Conservation (phyloP, 1,140 invertebrate species). For the Galendromus occidentalis region DNA sequence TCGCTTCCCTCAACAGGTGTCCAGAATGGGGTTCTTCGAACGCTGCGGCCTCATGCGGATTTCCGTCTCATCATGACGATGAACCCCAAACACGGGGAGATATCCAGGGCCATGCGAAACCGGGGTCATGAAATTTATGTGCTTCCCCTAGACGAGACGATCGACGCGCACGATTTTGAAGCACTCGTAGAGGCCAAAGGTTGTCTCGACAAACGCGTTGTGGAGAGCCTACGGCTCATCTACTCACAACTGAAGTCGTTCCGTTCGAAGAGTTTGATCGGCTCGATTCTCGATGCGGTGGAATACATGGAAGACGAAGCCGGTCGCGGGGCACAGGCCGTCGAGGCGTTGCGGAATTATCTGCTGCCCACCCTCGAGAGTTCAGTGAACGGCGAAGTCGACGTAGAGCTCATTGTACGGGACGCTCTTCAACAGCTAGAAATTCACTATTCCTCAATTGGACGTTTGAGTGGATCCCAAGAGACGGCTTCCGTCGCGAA, state of each 20-base stretch:
- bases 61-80: slow-evolving; percentile 87
- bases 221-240: neutral
- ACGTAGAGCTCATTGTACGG: neutral
- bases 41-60: slow-evolving; percentile 62
- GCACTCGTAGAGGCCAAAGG: neutral
- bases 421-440: neutral
- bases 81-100: slow-evolving; percentile 80
- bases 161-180: neutral
- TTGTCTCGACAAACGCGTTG: neutral
- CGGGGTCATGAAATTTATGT: slow-evolving; percentile 54
- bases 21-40: slow-evolving; percentile 42
- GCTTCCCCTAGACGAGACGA: neutral
- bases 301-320: neutral
- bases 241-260: neutral
- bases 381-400: neutral
- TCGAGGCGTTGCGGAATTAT: neutral
- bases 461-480: neutral
- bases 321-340: neutral
- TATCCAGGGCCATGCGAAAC: slow-evolving; percentile 95
- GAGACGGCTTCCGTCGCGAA: neutral
- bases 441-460: too few relatives aligned
- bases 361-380: neutral
- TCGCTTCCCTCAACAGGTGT: slow-evolving; percentile 13
- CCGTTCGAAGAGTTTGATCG: neutral
- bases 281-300: neutral